Evolutionary conservation across 2,113 vertebrate genomes (phyloP), one percentile per base, ranked within the genome.

Genomic region (Bubo scandiacus): DNA sequence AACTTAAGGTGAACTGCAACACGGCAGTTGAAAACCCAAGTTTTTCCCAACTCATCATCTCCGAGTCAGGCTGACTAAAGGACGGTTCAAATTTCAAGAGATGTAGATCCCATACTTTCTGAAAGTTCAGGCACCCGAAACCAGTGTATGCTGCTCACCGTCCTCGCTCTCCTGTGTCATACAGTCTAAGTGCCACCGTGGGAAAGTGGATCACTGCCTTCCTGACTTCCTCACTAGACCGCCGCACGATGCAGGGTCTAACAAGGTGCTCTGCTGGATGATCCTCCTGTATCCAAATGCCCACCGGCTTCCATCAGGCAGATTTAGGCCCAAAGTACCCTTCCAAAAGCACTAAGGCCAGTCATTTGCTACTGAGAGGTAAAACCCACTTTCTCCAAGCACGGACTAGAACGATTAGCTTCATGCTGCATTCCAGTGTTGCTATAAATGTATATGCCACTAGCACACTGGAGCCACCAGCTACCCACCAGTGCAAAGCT

Each of bases 391-490:
- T 81, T 80, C 73, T 95, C 81, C 59, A 79, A 88, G 94, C 93
- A 40, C 54, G 90, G 90, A 43, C 66, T 38, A 32, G 67, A 71
- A 75, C 21, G 20, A 79, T 57, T 6, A 97, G 88, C 90, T 91
- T 86, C 82, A 74, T 7, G 32, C 73, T 79, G 84, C 91, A 96
- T 97, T 97, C 91, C 97, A 93, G 51, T 20, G 63, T n/a, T 66
- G 84, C 91, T 88, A 49, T 73, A 94, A 97, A 97, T 12, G 74
- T 30, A 55, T 45, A 82, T 51, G 89, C 96, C 86, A 86, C 82
- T 67, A 91, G 79, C 93, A 92, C 32, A 78, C 73, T 9, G 5
- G 87, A 87, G 67, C 90, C 81, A 89, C 1, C 5, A 58, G 88
- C 59, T 94, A 67, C 49, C 57, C 91, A 92, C 74, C 96, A 88